A percentile compares a stretch with the other conserved stretches of the same genome.
Evolutionary conservation across 2,888 invertebrate genomes (phyloP).

Genomic region (Cepaea hortensis): DNA sequence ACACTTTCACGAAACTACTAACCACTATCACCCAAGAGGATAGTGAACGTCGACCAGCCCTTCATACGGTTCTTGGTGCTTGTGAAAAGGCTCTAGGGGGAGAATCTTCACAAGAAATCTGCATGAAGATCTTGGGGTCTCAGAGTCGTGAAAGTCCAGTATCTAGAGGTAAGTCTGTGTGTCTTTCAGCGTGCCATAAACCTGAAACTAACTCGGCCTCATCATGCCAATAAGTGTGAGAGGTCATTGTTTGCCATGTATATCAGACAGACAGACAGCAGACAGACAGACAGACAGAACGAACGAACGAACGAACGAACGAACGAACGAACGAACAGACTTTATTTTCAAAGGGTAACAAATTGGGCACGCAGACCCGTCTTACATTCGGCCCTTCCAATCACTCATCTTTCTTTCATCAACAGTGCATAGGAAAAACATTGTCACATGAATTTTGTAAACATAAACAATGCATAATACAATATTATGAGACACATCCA

Average conservation of each 20-base stretch:
- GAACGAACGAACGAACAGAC: no score
- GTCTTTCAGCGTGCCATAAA: neutral
- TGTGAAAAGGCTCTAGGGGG: constrained; percentile 65
- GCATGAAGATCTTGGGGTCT: constrained; percentile 45
- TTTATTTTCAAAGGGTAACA: no score
- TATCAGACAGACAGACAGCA: no score
- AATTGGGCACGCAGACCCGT: no score
- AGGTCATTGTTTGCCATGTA: no score
- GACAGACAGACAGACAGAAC: neutral
- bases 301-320: no score
- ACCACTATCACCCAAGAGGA: constrained; percentile 69
- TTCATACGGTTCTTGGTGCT: constrained; percentile 63
- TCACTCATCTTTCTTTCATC: no score
- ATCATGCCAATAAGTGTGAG: neutral
- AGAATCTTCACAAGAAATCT: constrained; percentile 65
- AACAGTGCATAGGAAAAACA: no score
- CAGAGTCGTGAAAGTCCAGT: neutral
- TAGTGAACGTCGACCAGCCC: constrained; percentile 59
- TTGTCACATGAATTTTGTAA: no score
- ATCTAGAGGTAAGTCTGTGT: neutral
- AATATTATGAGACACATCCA: no score
- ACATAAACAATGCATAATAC: no score
- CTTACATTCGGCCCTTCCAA: no score
- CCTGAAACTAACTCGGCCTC: neutral
- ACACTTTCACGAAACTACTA: constrained; percentile 62